Evolutionary conservation across 2,113 vertebrate genomes (phyloP).

Genomic region (Puffinus mauretanicus): DNA sequence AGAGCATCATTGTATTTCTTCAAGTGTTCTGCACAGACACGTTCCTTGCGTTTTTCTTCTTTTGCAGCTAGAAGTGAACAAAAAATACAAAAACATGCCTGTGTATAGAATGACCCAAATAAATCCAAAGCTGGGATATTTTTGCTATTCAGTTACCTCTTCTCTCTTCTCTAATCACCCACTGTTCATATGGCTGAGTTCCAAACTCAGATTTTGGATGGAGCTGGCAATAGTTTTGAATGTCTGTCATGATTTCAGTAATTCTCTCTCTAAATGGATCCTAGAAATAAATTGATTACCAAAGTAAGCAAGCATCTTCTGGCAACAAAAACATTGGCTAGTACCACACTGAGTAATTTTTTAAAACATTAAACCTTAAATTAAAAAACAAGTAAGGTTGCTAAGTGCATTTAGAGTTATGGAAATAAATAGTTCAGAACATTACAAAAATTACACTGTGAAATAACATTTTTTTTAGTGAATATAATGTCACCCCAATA

Average conservation of each 20-base stretch:
- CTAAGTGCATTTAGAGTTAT: background rate
- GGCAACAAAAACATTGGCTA: background rate
- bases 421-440: background rate
- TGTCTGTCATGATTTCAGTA: slow-evolving; percentile 85
- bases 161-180: slow-evolving; percentile 86
- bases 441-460: background rate
- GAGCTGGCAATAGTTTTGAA: slow-evolving; percentile 82
- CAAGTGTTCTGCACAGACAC: slow-evolving; percentile 89
- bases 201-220: slow-evolving; percentile 82
- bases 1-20: slow-evolving; percentile 91
- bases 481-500: background rate
- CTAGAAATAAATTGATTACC: slow-evolving; percentile 72
- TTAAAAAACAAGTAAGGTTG: background rate
- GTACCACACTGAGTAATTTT: background rate
- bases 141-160: slow-evolving; percentile 73
- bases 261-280: slow-evolving; percentile 91
- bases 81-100: background rate
- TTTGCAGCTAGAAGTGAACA: slow-evolving; percentile 79
- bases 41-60: slow-evolving; percentile 82
- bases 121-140: background rate
- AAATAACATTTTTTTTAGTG: background rate
- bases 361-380: background rate
- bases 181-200: slow-evolving; percentile 92
- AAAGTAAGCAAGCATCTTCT: background rate
- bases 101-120: background rate